phyloP scores from a whole-genome alignment of 2,888 invertebrate genomes.

The Acanthosoma haemorrhoidale region DNA sequence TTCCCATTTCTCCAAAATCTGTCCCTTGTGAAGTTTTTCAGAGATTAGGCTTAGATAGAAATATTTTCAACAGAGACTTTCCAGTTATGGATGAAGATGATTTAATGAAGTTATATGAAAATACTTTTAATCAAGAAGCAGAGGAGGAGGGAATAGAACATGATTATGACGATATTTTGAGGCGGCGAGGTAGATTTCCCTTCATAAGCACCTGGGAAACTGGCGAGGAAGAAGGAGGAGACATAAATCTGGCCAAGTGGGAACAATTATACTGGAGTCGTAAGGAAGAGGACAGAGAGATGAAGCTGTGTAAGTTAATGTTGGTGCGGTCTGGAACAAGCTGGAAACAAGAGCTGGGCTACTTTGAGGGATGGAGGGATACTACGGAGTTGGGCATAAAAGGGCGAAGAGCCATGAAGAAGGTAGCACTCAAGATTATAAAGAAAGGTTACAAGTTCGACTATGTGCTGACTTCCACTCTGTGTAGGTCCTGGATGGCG shows the following conservation, averaged over 20 bases:
- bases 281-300: not conserved
- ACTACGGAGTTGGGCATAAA: not conserved
- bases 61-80: not conserved
- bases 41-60: not conserved
- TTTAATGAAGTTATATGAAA: not conserved
- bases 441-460: slow-evolving; percentile 1
- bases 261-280: not conserved
- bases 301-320: not conserved
- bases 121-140: not conserved
- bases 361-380: not conserved
- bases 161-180: not conserved
- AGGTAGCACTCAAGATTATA: not conserved
- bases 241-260: not conserved
- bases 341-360: not conserved
- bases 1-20: not conserved
- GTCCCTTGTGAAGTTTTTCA: not conserved
- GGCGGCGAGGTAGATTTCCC: not conserved
- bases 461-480: not conserved
- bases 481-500: not conserved
- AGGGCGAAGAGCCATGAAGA: not conserved
- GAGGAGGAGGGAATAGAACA: not conserved
- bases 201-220: not conserved
- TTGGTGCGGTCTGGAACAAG: not conserved
- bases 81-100: not conserved
- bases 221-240: not conserved